These are phyloP conservation scores for Taenaris catops DNA, from an alignment of 2,888 invertebrate genomes.

Conservation along the genomic window DNA sequence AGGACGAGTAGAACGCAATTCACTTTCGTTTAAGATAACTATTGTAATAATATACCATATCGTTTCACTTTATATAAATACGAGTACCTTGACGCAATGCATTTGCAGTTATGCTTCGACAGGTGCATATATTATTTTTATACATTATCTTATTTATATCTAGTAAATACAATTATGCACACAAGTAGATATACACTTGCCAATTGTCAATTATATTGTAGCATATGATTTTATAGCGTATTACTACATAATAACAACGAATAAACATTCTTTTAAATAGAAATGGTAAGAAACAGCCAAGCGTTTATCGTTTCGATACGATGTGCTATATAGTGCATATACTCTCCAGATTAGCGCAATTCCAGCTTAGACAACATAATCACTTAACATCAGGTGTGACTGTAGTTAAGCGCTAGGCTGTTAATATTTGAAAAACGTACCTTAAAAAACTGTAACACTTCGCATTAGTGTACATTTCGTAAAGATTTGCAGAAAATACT, in stretches of 20 bases:
- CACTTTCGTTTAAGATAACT: background rate
- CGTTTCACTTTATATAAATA: background rate
- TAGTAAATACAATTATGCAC: slow-evolving; percentile 55
- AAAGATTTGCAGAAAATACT: no score
- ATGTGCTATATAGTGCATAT: no score
- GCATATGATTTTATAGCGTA: slow-evolving; percentile 11
- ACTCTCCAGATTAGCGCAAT: no score
- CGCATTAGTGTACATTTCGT: no score
- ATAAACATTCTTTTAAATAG: slow-evolving; percentile 8
- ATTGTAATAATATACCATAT: background rate
- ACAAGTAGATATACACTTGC: slow-evolving; percentile 41
- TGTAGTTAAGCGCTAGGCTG: no score
- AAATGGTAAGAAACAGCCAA: slow-evolving; percentile 1
- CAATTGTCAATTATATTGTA: slow-evolving; percentile 31
- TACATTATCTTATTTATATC: slow-evolving; percentile 61
- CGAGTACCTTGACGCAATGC: slow-evolving; percentile 2
- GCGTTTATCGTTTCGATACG: no score
- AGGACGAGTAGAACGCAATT: no score
- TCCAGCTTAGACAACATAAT: no score
- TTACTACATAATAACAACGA: slow-evolving; percentile 11
- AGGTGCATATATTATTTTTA: slow-evolving; percentile 37
- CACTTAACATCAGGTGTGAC: no score
- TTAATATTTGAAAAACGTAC: no score
- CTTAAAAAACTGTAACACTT: no score
- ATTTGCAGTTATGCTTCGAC: slow-evolving; percentile 10